phyloP scores from a whole-genome alignment of 2,113 vertebrate species.

The Cochlearius cochlearius region DNA sequence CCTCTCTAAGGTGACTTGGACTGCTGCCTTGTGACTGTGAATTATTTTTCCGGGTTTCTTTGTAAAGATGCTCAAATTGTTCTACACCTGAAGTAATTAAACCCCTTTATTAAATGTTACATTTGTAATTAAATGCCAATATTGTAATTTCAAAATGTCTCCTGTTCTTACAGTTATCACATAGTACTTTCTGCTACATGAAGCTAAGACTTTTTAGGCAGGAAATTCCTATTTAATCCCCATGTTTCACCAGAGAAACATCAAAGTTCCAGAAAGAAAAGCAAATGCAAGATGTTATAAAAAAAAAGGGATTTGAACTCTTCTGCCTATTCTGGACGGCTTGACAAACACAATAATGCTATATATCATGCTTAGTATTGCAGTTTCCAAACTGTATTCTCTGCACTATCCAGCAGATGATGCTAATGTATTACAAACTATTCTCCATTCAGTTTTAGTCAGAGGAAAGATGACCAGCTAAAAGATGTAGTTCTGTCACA shows the following conservation, averaged over 20 bases:
- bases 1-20: not conserved
- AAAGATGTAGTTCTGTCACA: not conserved
- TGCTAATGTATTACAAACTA: slow-evolving; percentile 17
- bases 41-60: not conserved
- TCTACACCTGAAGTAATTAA: not conserved
- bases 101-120: not conserved
- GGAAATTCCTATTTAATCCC: not conserved
- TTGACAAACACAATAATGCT: not conserved
- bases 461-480: not conserved
- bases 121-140: not conserved
- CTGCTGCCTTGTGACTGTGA: not conserved
- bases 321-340: not conserved
- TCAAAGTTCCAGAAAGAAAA: not conserved
- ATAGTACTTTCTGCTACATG: not conserved
- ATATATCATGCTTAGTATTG: not conserved
- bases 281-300: not conserved
- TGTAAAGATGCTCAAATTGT: not conserved
- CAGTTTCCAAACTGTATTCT: not conserved
- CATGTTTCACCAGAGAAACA: not conserved
- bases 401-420: slow-evolving; percentile 51
- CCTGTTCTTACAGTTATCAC: not conserved
- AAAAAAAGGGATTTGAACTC: not conserved
- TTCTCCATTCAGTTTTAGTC: not conserved
- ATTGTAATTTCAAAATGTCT: not conserved
- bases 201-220: not conserved